phyloP scores from a whole-genome alignment of 2,113 vertebrate species.

The Illadopsis cleaveri region DNA sequence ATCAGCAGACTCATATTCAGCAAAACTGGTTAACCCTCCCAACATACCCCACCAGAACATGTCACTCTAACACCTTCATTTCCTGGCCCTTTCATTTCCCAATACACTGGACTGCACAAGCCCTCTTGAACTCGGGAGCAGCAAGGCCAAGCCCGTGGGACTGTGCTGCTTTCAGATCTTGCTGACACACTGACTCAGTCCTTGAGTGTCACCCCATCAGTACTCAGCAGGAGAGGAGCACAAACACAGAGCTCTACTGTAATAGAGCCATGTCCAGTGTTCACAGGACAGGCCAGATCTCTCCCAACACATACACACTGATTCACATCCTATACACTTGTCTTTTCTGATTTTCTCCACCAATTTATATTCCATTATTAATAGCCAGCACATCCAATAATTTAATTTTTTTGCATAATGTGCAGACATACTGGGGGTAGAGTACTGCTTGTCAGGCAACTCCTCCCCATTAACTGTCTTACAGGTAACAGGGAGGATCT shows the following conservation, averaged over 20 bases:
- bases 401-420: not conserved
- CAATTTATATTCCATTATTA: not conserved
- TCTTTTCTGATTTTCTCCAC: not conserved
- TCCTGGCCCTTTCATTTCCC: not conserved
- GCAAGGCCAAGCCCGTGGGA: not conserved
- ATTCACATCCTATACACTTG: not conserved
- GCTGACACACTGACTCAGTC: not conserved
- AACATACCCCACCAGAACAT: accelerated
- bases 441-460: not conserved
- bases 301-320: not conserved
- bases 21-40: not conserved
- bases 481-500: not conserved
- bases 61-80: not conserved
- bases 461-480: not conserved
- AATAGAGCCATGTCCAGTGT: not conserved
- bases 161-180: not conserved
- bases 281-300: not conserved
- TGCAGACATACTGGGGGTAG: not conserved
- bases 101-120: not conserved
- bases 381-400: not conserved
- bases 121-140: not conserved
- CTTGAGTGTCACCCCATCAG: not conserved
- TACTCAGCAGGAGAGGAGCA: not conserved
- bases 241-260: not conserved
- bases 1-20: not conserved